These are phyloP conservation scores for Leptopilina myrica DNA, from an alignment of 2,888 invertebrate species.

Conservation along the genomic window DNA sequence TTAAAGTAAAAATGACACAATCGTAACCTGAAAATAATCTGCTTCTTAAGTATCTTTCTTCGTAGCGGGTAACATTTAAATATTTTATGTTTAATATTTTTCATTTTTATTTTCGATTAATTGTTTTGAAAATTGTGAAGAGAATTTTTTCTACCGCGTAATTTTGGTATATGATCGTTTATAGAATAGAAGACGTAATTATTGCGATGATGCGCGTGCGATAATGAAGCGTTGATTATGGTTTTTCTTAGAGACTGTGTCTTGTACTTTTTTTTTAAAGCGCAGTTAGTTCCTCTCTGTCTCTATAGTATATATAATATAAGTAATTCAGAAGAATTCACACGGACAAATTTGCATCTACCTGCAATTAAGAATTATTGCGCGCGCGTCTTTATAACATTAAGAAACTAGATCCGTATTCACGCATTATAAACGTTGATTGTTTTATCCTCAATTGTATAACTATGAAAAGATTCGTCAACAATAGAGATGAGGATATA, in stretches of 20 bases:
- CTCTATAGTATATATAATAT: too few species aligned
- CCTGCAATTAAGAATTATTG: slow-evolving; percentile 64
- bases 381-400: slow-evolving; percentile 54
- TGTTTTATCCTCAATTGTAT: neutral
- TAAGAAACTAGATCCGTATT: slow-evolving; percentile 49
- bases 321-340: slow-evolving; percentile 42
- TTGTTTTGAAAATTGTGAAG: neutral
- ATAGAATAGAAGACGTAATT: slow-evolving; percentile 29
- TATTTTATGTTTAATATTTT: neutral
- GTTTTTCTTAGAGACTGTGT: slow-evolving; percentile 6
- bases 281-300: slow-evolving; percentile 31
- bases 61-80: too few species aligned
- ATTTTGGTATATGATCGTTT: slow-evolving; percentile 26
- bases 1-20: too few species aligned
- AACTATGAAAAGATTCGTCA: slow-evolving; percentile 27
- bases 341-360: slow-evolving; percentile 66
- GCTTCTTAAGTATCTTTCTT: too few species aligned
- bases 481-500: slow-evolving; percentile 9
- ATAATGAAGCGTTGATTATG: slow-evolving; percentile 44
- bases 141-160: slow-evolving; percentile 1
- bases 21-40: too few species aligned
- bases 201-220: slow-evolving; percentile 37
- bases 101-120: slow-evolving; percentile 3
- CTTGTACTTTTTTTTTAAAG: slow-evolving; percentile 16
- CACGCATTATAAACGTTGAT: slow-evolving; percentile 4